phyloP scores from a whole-genome alignment of 2,888 invertebrate species.

The Capitulum mitella region DNA sequence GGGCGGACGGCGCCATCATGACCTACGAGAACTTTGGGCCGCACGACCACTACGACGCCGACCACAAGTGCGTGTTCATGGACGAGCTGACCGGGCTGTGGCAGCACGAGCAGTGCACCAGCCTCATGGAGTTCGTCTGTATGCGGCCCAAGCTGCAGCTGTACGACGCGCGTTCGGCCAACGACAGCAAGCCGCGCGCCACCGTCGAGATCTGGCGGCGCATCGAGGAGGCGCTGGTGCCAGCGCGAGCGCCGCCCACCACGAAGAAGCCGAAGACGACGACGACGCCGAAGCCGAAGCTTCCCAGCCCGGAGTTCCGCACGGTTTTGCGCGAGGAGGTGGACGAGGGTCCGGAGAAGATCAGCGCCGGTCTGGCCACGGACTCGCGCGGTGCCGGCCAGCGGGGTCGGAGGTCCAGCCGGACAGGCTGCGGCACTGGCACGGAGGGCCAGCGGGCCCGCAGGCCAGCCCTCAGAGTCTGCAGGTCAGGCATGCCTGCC shows the following conservation, averaged over 20 bases:
- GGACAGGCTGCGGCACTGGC: no score
- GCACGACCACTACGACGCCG: background rate
- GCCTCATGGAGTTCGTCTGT: background rate
- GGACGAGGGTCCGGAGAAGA: background rate
- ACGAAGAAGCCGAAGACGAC: background rate
- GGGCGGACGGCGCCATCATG: conserved; percentile 13
- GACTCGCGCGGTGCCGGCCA: background rate
- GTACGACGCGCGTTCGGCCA: background rate
- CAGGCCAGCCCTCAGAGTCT: no score
- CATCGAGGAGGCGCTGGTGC: conserved; percentile 10
- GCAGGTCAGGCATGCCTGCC: no score
- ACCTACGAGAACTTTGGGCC: background rate
- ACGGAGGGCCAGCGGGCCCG: no score
- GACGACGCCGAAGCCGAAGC: background rate
- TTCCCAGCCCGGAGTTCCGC: background rate
- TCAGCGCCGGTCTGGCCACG: background rate
- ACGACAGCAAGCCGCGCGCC: background rate
- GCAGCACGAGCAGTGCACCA: background rate
- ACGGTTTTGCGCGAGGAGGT: background rate
- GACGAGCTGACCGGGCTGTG: background rate
- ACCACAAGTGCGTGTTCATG: background rate
- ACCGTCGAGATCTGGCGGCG: conserved; percentile 9
- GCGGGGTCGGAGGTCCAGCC: no score
- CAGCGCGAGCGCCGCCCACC: background rate
- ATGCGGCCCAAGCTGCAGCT: conserved; percentile 12